These are phyloP conservation scores for Eolophus roseicapilla DNA, from an alignment of 2,113 vertebrate genomes.

Conservation along the genomic window DNA sequence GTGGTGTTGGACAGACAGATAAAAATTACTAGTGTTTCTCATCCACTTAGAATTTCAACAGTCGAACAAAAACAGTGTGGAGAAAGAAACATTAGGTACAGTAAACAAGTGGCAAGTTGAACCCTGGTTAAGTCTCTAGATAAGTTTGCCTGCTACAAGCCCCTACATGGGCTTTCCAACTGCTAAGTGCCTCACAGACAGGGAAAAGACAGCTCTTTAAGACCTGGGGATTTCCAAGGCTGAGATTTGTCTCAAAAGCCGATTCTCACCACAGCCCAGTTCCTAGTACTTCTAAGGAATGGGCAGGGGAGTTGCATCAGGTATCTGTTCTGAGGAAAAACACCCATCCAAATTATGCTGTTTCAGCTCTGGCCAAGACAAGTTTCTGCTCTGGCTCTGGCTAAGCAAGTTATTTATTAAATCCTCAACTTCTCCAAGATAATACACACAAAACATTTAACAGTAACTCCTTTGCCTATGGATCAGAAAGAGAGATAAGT, in stretches of 20 bases:
- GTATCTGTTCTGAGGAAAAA: background rate
- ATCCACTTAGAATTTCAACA: background rate
- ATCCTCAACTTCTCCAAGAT: background rate
- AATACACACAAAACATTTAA: background rate
- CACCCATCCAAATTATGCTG: background rate
- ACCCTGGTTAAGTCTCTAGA: background rate
- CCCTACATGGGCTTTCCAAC: background rate
- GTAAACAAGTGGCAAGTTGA: background rate
- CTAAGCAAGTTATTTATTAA: background rate
- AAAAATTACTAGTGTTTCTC: background rate
- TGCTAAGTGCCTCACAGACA: background rate
- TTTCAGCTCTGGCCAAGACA: background rate
- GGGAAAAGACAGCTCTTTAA: background rate
- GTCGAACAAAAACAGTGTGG: background rate
- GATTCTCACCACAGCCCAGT: background rate
- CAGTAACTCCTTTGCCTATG: background rate
- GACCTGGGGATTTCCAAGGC: background rate
- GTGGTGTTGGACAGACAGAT: background rate
- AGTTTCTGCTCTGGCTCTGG: too few species aligned
- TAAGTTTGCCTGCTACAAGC: background rate
- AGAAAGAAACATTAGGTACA: background rate
- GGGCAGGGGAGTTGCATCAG: background rate
- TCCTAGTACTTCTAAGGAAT: background rate
- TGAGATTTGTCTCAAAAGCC: accelerated
- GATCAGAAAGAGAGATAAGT: background rate